These are phyloP conservation scores for Drosophila triauraria DNA, from an alignment of 1,140 invertebrate genomes.

Conservation along the genomic window DNA sequence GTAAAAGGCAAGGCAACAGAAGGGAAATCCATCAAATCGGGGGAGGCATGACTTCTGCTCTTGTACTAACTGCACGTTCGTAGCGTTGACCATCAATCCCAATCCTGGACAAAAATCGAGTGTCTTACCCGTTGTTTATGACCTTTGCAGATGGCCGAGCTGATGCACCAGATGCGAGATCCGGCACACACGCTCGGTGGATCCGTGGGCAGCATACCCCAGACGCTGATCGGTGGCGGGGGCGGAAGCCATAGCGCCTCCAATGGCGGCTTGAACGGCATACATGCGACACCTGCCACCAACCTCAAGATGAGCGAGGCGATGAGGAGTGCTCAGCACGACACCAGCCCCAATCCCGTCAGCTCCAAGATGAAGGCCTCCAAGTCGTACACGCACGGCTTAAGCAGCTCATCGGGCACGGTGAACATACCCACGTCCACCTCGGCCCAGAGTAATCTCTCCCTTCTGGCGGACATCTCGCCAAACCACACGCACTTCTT, in stretches of 20 bases:
- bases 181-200: conserved; percentile 82
- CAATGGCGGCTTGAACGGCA: conserved; percentile 63
- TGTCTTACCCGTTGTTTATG: conserved; percentile 7
- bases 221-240: conserved; percentile 71
- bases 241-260: conserved; percentile 37
- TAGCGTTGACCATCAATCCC: conserved; percentile 2
- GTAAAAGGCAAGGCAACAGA: conserved; percentile 42
- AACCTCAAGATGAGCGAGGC: conserved; percentile 82
- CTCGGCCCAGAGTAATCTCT: conserved; percentile 85
- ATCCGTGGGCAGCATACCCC: conserved; percentile 83
- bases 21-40: conserved; percentile 23
- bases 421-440: conserved; percentile 83
- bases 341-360: conserved; percentile 79
- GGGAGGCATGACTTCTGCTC: conserved; percentile 25
- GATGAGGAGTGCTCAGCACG: conserved; percentile 77
- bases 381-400: conserved; percentile 82
- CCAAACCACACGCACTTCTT: conserved; percentile 94
- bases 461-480: conserved; percentile 91
- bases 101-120: conserved; percentile 6
- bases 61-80: conserved; percentile 45
- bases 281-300: conserved; percentile 79
- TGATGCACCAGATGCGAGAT: conserved; percentile 85
- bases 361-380: conserved; percentile 83
- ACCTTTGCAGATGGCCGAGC: conserved; percentile 78
- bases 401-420: conserved; percentile 82